Percentiles rank a stretch among this genome's conserved stretches.
Conservation (phyloP, 2,113 vertebrate genomes). For the Tautogolabrus adspersus region DNA sequence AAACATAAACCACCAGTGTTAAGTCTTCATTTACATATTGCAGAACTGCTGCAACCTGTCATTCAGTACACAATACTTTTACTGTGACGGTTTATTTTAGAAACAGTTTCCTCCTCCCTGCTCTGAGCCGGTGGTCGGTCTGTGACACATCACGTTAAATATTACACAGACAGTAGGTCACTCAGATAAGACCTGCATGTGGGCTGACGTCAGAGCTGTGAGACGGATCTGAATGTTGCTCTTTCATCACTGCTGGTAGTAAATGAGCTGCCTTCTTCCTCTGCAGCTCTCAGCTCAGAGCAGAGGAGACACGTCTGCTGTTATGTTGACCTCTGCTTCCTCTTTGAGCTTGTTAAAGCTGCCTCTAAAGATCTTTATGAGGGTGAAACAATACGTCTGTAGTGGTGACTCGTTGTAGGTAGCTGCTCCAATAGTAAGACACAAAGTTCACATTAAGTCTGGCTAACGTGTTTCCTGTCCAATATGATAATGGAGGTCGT, state of each 20-base stretch:
- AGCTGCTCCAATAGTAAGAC: neutral
- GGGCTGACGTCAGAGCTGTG: neutral
- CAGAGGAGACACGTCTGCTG: neutral
- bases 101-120: neutral
- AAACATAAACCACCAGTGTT: no score
- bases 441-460: constrained; percentile 26
- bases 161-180: neutral
- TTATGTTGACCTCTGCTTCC: constrained; percentile 2
- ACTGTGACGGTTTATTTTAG: neutral
- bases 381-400: constrained; percentile 1
- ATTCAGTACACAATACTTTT: no score
- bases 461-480: neutral
- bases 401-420: neutral
- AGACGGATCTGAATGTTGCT: no score
- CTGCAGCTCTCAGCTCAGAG: neutral
- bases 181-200: neutral
- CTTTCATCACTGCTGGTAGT: neutral
- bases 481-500: neutral
- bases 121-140: neutral
- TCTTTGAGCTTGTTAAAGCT: constrained; percentile 31
- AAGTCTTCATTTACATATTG: no score
- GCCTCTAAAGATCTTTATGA: constrained; percentile 23
- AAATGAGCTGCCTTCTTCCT: neutral
- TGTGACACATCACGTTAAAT: neutral
- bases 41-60: neutral